Base-by-base conservation (phyloP, 2,888 invertebrate genomes). In the Amphimallon solstitiale region DNA sequence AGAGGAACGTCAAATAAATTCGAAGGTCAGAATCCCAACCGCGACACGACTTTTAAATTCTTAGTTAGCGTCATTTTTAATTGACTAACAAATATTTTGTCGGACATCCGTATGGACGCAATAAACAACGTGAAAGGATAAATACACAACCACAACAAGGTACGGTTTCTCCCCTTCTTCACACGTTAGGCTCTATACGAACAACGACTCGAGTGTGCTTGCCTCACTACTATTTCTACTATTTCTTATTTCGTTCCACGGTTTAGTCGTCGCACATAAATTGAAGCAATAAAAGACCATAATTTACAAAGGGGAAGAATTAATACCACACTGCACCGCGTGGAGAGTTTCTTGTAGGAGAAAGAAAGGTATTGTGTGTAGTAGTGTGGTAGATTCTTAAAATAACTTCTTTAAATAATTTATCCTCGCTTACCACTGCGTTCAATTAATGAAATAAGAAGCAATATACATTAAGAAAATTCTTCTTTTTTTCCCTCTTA, bases 1-100 rank as follows among this genome's bases (percentile, higher is more conserved):
- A 12, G 14, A 60, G n/a, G n/a, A n/a, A n/a, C 17, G 61, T 61
- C 48, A 61, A 61, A 61, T 61, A 61, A 61, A 61, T 61, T 61
- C 35, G 61, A 37, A 21, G 54, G 61, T 61, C 46, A 61, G 61
- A 48, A 61, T 61, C 29, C 34, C n/a, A 17, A 19, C 29, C 29
- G 5, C 45, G 34, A 60, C 60, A 60, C 60, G 60, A 45, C 60
- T 60, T 60, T 43, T 60, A 61, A 46, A 45, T 61, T 46, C 61
- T 61, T 38, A 46, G 61, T 7, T 35, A 46, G 35, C 45, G 15
- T 60, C 45, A 46, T 35, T 48, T 48, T 61, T 61, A 61, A 61
- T 46, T 61, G 37, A 46, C 60, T 46, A 29, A 60, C 35, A 60
- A 60, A 60, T 60, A 60, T 60, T 46, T 60, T 29, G 15, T 35